A percentile compares a stretch with the other conserved stretches of the same genome.
These are phyloP conservation scores for Podarcis siculus DNA, from an alignment of 2,797 vertebrate species.

Conservation along the genomic window DNA sequence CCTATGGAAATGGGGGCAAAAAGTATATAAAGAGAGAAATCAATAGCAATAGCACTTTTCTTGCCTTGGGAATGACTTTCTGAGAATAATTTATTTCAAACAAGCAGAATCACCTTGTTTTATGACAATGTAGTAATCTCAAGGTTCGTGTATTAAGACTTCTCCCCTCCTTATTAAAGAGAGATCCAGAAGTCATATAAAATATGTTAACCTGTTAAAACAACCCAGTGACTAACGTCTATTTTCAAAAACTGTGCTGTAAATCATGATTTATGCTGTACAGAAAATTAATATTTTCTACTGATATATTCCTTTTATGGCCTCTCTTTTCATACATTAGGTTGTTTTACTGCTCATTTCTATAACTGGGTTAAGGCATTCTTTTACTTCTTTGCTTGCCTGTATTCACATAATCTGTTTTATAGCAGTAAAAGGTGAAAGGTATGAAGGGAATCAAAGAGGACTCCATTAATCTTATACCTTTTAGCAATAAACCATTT, in stretches of 20 bases:
- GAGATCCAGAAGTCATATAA: conserved; percentile 65
- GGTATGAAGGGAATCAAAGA: conserved; percentile 5
- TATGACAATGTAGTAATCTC: conserved; percentile 66
- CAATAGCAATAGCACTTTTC: conserved; percentile 22
- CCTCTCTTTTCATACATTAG: conserved; percentile 44
- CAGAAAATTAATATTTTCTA: conserved; percentile 48
- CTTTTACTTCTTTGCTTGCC: conserved; percentile 45
- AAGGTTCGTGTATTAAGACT: conserved; percentile 59
- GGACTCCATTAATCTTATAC: conserved; percentile 16
- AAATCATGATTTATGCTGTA: conserved; percentile 59
- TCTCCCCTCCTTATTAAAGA: conserved; percentile 55
- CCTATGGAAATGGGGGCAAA: conserved; percentile 55
- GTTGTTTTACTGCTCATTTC: conserved; percentile 60
- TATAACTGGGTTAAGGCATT: conserved; percentile 41
- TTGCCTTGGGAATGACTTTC: conserved; percentile 44
- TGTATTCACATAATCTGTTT: conserved; percentile 46
- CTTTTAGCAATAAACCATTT: neutral
- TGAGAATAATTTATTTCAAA: conserved; percentile 66
- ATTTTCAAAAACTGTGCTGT: conserved; percentile 66
- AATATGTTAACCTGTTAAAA: conserved; percentile 72
- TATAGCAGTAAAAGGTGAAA: conserved; percentile 27
- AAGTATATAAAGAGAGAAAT: conserved; percentile 50
- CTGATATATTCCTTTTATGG: conserved; percentile 12
- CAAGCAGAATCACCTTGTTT: conserved; percentile 71
- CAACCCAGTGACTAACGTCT: conserved; percentile 53